Base-by-base conservation (phyloP, 1,140 invertebrate genomes). In the Triops cancriformis region DNA sequence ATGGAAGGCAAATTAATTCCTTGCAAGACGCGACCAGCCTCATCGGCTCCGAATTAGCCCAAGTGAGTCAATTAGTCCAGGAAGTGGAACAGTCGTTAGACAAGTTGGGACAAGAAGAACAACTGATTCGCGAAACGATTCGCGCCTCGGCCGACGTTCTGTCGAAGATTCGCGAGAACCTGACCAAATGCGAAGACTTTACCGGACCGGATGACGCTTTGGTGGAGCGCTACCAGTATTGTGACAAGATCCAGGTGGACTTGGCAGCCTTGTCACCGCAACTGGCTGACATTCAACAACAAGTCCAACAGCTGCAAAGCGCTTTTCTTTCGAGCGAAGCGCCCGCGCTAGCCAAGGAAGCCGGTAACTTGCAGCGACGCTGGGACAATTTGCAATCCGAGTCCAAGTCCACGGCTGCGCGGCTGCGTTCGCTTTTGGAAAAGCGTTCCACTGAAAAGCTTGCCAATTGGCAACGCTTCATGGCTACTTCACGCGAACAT, bases 121-220 rank as follows among this genome's bases (percentile, higher is more conserved):
- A 89, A 80, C 86, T 86, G 75, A 87, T 96, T 18, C 89, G 90
- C 80, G 86, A 88, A 37, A 89, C 89, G 23, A 89, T 94, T 9
- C 94, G 94, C 85, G 85, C 85, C 23, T 86, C 89, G 0, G 89
- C 89, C 43, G 91, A 91, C 74, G 85, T 86, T 75, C 87, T 95
- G 0, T 90, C 89, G 27, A 91, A 90, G 80, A 88, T 96, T 73
- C 88, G 94, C 27, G 95, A 97, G 83, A 88, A 91, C 73, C 89
- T 97, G 0, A 91, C 94, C 12, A 94, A 94, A 84, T 96, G 93
- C 84, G 95, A 98, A 83, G 94, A 97, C 85, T 88, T 95, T 82
- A 93, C 92, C 14, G 95, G 95, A 1, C 91, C 94, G 81, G 94
- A 94, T 83, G 88, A 88, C 3, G 93, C 94, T 82, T 92, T 97